phyloP scores from a whole-genome alignment of 2,113 vertebrate genomes.

The Felis chaus region DNA sequence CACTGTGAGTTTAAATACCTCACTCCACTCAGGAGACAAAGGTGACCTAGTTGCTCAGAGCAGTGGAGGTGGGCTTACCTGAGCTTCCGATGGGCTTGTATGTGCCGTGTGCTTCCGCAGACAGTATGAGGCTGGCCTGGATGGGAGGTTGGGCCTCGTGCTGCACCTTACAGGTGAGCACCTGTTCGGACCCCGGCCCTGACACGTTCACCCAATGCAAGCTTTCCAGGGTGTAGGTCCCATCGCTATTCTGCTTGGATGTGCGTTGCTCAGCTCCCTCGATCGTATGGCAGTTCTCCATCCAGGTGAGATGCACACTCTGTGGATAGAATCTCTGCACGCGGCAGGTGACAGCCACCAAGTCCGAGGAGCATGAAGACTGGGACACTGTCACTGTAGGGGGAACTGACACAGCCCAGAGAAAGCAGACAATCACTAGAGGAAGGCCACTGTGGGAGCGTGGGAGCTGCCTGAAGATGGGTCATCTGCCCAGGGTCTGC shows the following conservation, averaged over 20 bases:
- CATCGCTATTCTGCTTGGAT: neutral
- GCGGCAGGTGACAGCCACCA: slow-evolving; percentile 20
- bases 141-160: slow-evolving; percentile 24
- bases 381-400: slow-evolving; percentile 36
- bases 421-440: neutral
- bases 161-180: slow-evolving; percentile 43
- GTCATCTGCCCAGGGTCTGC: neutral
- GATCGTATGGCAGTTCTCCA: neutral
- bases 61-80: slow-evolving; percentile 21
- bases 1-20: neutral
- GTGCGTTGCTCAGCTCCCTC: neutral
- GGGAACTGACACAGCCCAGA: slow-evolving; percentile 14
- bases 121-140: slow-evolving; percentile 34
- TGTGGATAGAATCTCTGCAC: slow-evolving; percentile 51
- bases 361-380: neutral
- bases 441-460: neutral
- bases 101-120: neutral
- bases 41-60: neutral
- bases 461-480: neutral
- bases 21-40: neutral
- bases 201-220: neutral
- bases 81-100: neutral
- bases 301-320: neutral
- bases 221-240: neutral
- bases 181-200: neutral